Evolutionary conservation across 2,113 vertebrate species (phyloP).

Genomic region (Ivindomyrus marchei): DNA sequence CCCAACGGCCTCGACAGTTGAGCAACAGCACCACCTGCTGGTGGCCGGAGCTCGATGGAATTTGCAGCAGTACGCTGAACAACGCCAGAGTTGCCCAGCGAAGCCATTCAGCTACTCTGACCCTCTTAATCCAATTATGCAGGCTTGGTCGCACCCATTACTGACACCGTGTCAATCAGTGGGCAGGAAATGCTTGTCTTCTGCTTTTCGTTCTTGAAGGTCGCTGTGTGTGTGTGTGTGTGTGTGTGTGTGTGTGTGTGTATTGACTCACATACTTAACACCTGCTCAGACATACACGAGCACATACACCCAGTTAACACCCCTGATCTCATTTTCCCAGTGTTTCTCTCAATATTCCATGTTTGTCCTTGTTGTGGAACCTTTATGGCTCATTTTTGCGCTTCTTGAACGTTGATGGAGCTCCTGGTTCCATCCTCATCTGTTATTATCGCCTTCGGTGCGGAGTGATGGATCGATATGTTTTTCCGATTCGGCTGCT

Average conservation of each 20-base stretch:
- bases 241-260: neutral
- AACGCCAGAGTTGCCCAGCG: constrained; percentile 9
- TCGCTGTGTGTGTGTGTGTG: constrained; percentile 5
- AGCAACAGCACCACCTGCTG: constrained; percentile 24
- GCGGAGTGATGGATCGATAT: neutral
- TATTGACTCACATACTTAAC: neutral
- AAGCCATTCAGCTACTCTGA: constrained; percentile 15
- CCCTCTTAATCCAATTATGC: constrained; percentile 26
- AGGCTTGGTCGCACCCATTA: constrained; percentile 19
- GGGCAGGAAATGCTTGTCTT: constrained; percentile 12
- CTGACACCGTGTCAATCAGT: neutral
- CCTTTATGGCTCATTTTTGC: neutral
- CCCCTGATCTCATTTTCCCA: neutral
- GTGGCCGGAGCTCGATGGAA: neutral
- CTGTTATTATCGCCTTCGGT: neutral
- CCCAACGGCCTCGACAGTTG: neutral
- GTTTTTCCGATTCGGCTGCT: neutral
- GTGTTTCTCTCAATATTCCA: neutral
- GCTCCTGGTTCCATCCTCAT: neutral
- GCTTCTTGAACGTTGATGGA: neutral
- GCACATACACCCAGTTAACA: neutral
- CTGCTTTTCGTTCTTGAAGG: neutral
- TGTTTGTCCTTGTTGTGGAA: neutral
- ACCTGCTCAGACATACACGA: neutral
- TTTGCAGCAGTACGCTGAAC: neutral